Evolutionary conservation across 2,797 vertebrate species (phyloP), one percentile per base, ranked within the genome.

Genomic region (Notolabrus celidotus): DNA sequence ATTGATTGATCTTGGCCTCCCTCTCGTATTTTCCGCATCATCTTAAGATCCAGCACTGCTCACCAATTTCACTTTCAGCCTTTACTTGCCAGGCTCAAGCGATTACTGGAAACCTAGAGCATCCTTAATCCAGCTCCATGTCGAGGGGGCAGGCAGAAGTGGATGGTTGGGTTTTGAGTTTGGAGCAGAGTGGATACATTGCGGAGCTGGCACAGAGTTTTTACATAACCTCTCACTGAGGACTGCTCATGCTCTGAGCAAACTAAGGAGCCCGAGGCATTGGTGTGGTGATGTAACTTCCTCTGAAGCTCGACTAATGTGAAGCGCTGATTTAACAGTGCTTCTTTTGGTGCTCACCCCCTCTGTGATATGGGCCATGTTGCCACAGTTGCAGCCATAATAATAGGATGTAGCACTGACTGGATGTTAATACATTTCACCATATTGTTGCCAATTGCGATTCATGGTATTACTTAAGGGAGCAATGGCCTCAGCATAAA

Each of bases 201-300:
- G 85, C 77, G 57, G 85, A 82, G 88, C 87, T 90, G 84, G 89
- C 88, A 86, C 80, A 23, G 31, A 77, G 82, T 79, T 92, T 89
- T 93, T 93, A 92, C 90, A 85, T 92, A 92, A 92, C 90, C 87
- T 85, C 84, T 90, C 86, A 67, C 74, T 87, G 89, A 90, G 84
- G 86, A 86, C 89, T 87, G 84, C 82, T 92, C 86, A 82, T 71
- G 86, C 86, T 93, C 83, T 77, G 78, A 90, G 85, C 84, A 72
- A 36, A 83, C 82, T 54, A 67, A 81, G 86, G 69, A 77, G 86
- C 89, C 91, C 0, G 55, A 71, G 89, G 89, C 89, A 77, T 75
- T 69, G 84, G 83, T 73, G 79, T 73, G 77, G 78, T 93, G 92
- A 93, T 91, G 88, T 92, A 93, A 92, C 91, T 80, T 91, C 86